These are phyloP conservation scores for Geodia barretti DNA, from an alignment of 37 sponge, comb jelly and placozoan genomes.

Conservation along the genomic window DNA sequence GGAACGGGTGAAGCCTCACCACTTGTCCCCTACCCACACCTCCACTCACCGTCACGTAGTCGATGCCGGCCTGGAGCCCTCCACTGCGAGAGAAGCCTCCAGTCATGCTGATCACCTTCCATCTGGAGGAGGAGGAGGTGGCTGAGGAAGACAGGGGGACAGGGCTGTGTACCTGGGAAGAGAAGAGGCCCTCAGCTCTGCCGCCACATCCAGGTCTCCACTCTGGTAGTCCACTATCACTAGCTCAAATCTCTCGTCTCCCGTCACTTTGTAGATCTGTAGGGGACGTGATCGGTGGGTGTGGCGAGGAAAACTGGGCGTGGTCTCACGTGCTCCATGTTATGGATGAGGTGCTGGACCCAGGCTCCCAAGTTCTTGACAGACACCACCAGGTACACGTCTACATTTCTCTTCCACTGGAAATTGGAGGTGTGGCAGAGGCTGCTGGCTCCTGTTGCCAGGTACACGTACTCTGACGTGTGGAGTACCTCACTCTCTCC, in stretches of 20 bases:
- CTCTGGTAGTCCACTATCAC: slow-evolving; percentile 74
- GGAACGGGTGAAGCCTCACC: too few species aligned
- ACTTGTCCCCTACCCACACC: too few species aligned
- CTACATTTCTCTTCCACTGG: slow-evolving; percentile 56
- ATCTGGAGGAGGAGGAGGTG: slow-evolving; percentile 34
- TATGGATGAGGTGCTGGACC: slow-evolving; percentile 69
- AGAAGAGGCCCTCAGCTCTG: slow-evolving; percentile 26
- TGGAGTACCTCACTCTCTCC: slow-evolving; percentile 6
- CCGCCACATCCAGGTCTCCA: slow-evolving; percentile 50
- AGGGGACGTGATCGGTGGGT: too few species aligned
- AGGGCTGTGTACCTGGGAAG: slow-evolving; percentile 19
- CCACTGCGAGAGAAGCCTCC: slow-evolving; percentile 56
- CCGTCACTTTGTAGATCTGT: slow-evolving; percentile 42
- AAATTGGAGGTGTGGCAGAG: slow-evolving; percentile 52
- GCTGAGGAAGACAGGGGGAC: background rate
- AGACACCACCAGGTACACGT: slow-evolving; percentile 61
- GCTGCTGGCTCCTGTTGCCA: background rate
- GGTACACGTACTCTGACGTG: slow-evolving; percentile 70
- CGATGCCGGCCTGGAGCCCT: slow-evolving; percentile 75
- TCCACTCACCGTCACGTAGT: slow-evolving; percentile 52
- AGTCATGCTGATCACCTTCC: slow-evolving; percentile 29
- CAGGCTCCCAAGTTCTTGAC: slow-evolving; percentile 68
- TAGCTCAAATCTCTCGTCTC: slow-evolving; percentile 54
- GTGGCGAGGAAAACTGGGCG: too few species aligned
- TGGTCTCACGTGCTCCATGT: too few species aligned